Evolutionary conservation across 1,140 invertebrate genomes (phyloP).

Genomic region (Trissolcus basalis): DNA sequence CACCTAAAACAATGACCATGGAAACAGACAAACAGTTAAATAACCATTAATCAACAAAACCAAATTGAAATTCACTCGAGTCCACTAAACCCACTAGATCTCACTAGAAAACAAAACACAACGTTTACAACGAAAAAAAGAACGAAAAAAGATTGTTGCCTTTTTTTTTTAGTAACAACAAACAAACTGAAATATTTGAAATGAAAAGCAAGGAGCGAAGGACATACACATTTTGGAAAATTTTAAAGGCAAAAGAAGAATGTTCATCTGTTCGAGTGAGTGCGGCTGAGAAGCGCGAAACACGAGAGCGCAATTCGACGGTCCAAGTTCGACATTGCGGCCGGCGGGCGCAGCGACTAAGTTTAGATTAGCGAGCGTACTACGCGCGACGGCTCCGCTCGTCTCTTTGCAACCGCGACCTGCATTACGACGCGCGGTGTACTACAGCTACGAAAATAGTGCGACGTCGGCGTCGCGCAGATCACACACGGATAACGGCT

Average conservation of each 20-base stretch:
- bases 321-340: slow-evolving; percentile 57
- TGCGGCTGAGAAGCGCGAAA: slow-evolving; percentile 22
- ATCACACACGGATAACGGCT: slow-evolving; percentile 14
- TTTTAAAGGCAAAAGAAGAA: slow-evolving; percentile 17
- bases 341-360: slow-evolving; percentile 53
- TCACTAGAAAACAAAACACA: no score
- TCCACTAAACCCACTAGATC: no score
- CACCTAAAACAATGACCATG: not conserved
- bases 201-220: not conserved
- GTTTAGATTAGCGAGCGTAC: slow-evolving; percentile 60
- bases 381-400: slow-evolving; percentile 51
- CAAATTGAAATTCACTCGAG: no score
- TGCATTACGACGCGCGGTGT: slow-evolving; percentile 64
- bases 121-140: no score
- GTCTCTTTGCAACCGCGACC: slow-evolving; percentile 66
- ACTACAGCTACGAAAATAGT: slow-evolving; percentile 60
- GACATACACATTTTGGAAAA: slow-evolving; percentile 37
- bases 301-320: slow-evolving; percentile 38
- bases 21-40: not conserved
- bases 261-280: slow-evolving; percentile 12
- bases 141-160: no score
- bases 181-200: not conserved
- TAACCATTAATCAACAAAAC: no score
- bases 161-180: no score
- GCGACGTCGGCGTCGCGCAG: slow-evolving; percentile 8